Conservation (phyloP, 2,113 vertebrate genomes). For the Benitochromis conjunctus region DNA sequence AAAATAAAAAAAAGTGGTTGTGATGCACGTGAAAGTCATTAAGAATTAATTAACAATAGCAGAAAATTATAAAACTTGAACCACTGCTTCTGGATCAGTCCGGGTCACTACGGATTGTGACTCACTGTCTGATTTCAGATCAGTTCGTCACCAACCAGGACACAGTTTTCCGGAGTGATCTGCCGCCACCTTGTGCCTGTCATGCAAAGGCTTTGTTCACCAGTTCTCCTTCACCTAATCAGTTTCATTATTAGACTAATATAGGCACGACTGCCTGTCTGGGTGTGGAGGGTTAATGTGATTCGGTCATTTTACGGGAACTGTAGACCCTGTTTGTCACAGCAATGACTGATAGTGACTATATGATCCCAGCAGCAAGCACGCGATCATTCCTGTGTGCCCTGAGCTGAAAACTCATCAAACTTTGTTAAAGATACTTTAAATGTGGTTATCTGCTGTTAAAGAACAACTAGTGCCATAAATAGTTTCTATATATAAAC, state of each 20-base stretch:
- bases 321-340: neutral
- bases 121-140: neutral
- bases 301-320: neutral
- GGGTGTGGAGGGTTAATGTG: neutral
- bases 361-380: neutral
- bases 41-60: neutral
- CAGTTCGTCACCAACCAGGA: neutral
- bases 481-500: neutral
- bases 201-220: neutral
- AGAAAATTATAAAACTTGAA: neutral
- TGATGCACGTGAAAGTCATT: neutral
- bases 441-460: neutral
- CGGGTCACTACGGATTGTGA: neutral
- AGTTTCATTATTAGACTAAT: neutral
- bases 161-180: neutral
- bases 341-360: neutral
- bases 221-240: neutral
- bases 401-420: neutral
- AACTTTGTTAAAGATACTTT: neutral
- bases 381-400: neutral
- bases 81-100: neutral
- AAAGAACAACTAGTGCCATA: neutral
- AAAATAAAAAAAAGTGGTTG: accelerated
- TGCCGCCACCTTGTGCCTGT: conserved; percentile 51
- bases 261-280: neutral